Percentiles rank a stretch among this genome's conserved stretches.
phyloP scores from a whole-genome alignment of 2,113 vertebrate species.

The Tupaia tana region DNA sequence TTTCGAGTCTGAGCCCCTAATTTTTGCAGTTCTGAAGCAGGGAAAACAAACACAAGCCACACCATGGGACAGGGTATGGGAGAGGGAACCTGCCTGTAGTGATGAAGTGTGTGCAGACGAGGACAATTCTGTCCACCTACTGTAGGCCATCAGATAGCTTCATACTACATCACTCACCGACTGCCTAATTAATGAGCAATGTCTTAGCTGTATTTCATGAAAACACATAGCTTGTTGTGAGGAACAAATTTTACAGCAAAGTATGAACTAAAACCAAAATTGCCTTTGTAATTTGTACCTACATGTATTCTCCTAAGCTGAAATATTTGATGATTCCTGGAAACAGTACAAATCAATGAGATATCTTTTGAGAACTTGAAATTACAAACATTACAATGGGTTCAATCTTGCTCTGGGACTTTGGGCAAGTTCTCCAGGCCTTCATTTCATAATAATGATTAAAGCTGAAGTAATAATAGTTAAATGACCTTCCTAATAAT shows the following conservation, averaged over 20 bases:
- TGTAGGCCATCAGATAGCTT: neutral
- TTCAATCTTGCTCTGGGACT: neutral
- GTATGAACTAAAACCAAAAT: neutral
- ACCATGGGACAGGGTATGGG: rapidly evolving
- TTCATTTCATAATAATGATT: conserved; percentile 1
- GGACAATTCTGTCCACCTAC: neutral
- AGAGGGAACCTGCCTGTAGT: neutral
- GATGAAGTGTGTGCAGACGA: neutral
- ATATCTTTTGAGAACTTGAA: neutral
- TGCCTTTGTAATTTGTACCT: neutral
- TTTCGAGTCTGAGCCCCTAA: neutral
- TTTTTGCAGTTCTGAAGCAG: neutral
- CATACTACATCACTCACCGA: neutral
- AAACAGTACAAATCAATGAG: neutral
- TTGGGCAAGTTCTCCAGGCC: neutral
- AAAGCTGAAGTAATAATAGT: neutral
- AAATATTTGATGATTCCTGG: conserved; percentile 2
- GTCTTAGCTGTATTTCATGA: neutral
- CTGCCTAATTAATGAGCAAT: neutral
- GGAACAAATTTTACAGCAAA: neutral
- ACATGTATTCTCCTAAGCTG: neutral
- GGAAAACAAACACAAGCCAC: neutral
- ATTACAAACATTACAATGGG: neutral
- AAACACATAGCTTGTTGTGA: neutral
- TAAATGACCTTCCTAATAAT: neutral